Evolutionary conservation across 1,140 invertebrate species (phyloP).

Genomic region (Sycophaga agraensis): DNA sequence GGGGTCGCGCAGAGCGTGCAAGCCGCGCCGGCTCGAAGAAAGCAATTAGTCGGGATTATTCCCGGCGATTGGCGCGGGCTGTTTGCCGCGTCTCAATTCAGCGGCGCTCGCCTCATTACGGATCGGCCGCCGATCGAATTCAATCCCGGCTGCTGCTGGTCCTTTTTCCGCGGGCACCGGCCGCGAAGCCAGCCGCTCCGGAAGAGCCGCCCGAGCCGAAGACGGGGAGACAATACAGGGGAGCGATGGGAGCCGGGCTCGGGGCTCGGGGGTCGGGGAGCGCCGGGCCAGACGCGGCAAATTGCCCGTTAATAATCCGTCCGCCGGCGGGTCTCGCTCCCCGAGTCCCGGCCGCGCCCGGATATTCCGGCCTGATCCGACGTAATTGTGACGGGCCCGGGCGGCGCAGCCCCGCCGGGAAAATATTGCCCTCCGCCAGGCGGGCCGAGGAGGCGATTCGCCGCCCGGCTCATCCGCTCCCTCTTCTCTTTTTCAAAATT

Average conservation of each 20-base stretch:
- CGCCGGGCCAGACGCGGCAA: conserved; percentile 56
- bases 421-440: not conserved
- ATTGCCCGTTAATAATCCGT: conserved; percentile 57
- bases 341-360: not conserved
- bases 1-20: too few species aligned
- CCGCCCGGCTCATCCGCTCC: too few species aligned
- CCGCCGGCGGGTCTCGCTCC: conserved; percentile 36
- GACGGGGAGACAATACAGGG: conserved; percentile 56
- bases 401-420: not conserved
- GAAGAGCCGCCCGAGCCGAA: conserved; percentile 29
- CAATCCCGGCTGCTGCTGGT: too few species aligned
- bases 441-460: too few species aligned
- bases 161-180: too few species aligned
- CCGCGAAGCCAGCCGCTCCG: too few species aligned
- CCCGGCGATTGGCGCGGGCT: conserved; percentile 10
- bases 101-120: too few species aligned
- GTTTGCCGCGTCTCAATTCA: conserved; percentile 8
- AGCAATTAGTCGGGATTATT: conserved; percentile 28
- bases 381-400: conserved; percentile 48
- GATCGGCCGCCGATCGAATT: too few species aligned
- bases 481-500: too few species aligned
- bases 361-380: conserved; percentile 54
- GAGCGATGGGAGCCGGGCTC: too few species aligned
- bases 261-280: too few species aligned
- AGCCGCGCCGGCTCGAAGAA: too few species aligned